Evolutionary conservation across 2,888 invertebrate species (phyloP).

Genomic region (Deilephila elpenor): DNA sequence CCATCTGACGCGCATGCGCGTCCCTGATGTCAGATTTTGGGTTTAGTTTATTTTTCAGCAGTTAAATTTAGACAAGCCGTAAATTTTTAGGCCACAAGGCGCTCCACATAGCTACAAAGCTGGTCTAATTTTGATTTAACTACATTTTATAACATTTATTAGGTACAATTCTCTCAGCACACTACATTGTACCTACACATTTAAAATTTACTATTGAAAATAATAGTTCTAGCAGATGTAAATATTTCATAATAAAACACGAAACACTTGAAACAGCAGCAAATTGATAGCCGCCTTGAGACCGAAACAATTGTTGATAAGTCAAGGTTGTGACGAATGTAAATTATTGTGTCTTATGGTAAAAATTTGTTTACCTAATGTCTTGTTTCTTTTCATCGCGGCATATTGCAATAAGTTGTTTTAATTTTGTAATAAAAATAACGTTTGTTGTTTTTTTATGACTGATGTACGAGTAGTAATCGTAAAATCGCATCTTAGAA

Average conservation of each 20-base stretch:
- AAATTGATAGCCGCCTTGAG: slow-evolving; percentile 56
- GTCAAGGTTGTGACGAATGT: slow-evolving; percentile 59
- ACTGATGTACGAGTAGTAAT: background rate
- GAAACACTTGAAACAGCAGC: slow-evolving; percentile 57
- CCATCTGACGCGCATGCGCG: slow-evolving; percentile 62
- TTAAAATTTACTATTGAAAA: no score
- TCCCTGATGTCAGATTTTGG: slow-evolving; percentile 53
- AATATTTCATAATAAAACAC: slow-evolving; percentile 28
- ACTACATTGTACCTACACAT: no score
- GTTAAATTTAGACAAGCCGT: slow-evolving; percentile 56
- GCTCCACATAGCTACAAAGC: slow-evolving; percentile 35
- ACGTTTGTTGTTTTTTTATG: background rate
- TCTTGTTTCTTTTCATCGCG: background rate
- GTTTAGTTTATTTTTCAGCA: slow-evolving; percentile 55
- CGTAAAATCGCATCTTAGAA: background rate
- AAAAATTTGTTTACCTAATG: slow-evolving; percentile 31
- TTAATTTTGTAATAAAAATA: background rate
- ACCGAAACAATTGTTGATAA: slow-evolving; percentile 51
- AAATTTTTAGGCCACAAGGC: slow-evolving; percentile 47
- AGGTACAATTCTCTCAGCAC: no score
- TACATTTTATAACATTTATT: background rate
- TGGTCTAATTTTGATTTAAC: background rate
- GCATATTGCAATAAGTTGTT: background rate
- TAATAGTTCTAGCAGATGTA: background rate
- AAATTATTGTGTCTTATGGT: slow-evolving; percentile 43